phyloP scores from a whole-genome alignment of 1,140 invertebrate genomes.

The Pygmarrhopalites habei region DNA sequence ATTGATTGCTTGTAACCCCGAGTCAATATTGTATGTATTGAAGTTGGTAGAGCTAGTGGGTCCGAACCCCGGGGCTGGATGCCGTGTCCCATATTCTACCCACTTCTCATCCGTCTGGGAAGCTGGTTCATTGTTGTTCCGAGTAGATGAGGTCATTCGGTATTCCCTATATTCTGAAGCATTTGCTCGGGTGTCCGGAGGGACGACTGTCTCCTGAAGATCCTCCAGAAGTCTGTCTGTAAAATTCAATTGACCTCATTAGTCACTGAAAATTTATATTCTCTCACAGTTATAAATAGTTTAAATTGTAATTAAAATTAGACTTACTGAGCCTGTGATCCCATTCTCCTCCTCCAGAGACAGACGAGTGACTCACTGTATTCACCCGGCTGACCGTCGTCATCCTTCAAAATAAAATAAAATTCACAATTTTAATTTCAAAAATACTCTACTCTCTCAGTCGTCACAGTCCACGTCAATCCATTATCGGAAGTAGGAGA shows the following conservation, averaged over 20 bases:
- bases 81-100: slow-evolving; percentile 34
- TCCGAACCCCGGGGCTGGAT: background rate
- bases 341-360: slow-evolving; percentile 35
- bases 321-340: slow-evolving; percentile 36
- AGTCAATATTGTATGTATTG: slow-evolving; percentile 2
- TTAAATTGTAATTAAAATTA: background rate
- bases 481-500: background rate
- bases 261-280: background rate
- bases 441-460: background rate
- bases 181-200: slow-evolving; percentile 10
- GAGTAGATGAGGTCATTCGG: slow-evolving; percentile 24
- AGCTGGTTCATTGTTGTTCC: slow-evolving; percentile 30
- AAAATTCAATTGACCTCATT: background rate
- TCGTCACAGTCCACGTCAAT: background rate
- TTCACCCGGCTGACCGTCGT: slow-evolving; percentile 34
- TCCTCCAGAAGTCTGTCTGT: slow-evolving; percentile 37
- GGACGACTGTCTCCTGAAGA: slow-evolving; percentile 36
- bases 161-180: slow-evolving; percentile 36
- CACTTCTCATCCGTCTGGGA: slow-evolving; percentile 36
- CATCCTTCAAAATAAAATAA: slow-evolving; percentile 25
- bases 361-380: slow-evolving; percentile 36
- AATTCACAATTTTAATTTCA: background rate
- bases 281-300: background rate
- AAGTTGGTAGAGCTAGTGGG: background rate
- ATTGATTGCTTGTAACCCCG: background rate